Base-by-base conservation (phyloP, 2,113 vertebrate species). In the Chamaea fasciata region DNA sequence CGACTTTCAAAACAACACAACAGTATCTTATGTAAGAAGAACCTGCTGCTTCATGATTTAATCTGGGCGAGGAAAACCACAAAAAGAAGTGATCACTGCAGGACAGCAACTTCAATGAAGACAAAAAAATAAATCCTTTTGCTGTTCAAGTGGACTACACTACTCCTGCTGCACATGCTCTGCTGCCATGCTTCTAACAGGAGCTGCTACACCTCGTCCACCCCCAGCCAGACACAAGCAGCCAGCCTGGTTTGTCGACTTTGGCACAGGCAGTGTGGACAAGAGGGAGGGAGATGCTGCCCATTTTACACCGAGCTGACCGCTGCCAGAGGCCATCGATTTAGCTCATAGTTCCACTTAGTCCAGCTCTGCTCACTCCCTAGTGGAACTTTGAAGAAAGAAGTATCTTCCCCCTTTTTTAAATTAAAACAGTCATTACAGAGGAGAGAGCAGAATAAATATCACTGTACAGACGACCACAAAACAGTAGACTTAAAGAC, bases 11-110 rank as follows among this genome's bases (percentile, higher is more conserved):
- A 95, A 46, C 22, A 68, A 46, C 8, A 59, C 35, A 55, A 9
- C 0, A 59, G 17, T 33, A 44, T 24, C n/a, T 63, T 20, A 60
- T 0, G 1, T 65, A 73, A 62, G 15, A 81, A 4, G 3, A 87
- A 87, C 24, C 24, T 52, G 33, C 8, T 50, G 21, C 37, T 84
- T 65, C 23, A 69, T 12, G 18, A 52, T 71, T 69, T 74, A 80
- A 60, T 35, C n/a, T 33, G n/a, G 68, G 28, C 13, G 86, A 41
- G 12, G 37, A 19, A 86, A 90, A 53, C 7, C 10, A 11, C 1
- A 8, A 41, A 69, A 77, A 59, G 4, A 24, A 5, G 3, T 24
- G 5, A 56, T 19, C 2, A 1, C 13, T 74, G 52, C 26, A 90
- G 35, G 39, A 53, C 33, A 53, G 19, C 28, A 90, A 33, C 28